Evolutionary conservation across 2,797 vertebrate species (phyloP).

Genomic region (Pipistrellus pygmaeus): DNA sequence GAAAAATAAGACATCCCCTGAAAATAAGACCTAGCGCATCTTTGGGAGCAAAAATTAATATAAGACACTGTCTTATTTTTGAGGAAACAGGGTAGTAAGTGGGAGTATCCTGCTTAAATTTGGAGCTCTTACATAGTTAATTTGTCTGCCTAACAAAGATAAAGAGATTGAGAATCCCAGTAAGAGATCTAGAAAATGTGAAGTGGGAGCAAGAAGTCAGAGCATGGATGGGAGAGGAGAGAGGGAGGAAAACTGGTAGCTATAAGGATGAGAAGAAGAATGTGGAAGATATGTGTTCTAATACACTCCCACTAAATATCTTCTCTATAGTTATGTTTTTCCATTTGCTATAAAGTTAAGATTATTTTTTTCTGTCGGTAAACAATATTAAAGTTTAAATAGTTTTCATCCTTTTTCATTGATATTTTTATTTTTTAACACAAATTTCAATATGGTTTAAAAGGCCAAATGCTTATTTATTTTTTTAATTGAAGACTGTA

Average conservation of each 20-base stretch:
- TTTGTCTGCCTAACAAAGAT: background rate
- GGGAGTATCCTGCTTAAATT: background rate
- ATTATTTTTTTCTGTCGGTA: background rate
- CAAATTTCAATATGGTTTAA: background rate
- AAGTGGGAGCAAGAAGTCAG: background rate
- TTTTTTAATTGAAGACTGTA: conserved; percentile 12
- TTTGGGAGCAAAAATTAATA: too few relatives aligned
- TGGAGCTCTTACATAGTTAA: background rate
- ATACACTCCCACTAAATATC: background rate
- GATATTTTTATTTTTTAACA: background rate
- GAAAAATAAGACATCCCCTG: too few relatives aligned
- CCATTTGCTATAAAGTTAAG: background rate
- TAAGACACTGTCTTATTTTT: too few relatives aligned
- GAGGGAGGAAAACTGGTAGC: background rate
- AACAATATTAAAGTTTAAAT: background rate
- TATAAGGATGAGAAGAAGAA: background rate
- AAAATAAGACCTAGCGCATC: too few relatives aligned
- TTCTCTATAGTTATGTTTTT: background rate
- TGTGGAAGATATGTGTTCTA: background rate
- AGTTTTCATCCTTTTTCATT: background rate
- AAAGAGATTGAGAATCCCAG: background rate
- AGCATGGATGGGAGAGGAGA: background rate
- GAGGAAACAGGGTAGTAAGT: background rate
- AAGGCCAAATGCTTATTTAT: background rate
- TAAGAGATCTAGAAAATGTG: background rate